phyloP scores from a whole-genome alignment of 1,140 invertebrate species.

The Nasonia giraulti region DNA sequence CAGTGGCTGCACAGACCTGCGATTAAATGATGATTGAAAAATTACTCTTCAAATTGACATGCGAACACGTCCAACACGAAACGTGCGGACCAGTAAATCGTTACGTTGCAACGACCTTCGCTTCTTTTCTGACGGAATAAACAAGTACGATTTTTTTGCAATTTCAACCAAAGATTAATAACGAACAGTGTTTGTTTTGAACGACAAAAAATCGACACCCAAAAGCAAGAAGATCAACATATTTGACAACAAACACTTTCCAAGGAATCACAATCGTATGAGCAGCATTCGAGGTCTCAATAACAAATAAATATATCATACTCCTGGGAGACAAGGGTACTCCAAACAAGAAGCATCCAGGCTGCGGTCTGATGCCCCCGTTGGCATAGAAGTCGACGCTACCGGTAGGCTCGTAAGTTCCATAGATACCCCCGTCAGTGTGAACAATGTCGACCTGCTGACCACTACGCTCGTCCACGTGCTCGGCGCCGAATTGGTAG shows the following conservation, averaged over 20 bases:
- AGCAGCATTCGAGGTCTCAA: too few relatives aligned
- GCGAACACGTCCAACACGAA: too few relatives aligned
- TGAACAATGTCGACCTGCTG: conserved; percentile 78
- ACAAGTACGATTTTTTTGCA: too few relatives aligned
- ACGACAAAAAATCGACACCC: too few relatives aligned
- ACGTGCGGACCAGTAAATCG: too few relatives aligned
- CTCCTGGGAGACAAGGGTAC: conserved; percentile 39
- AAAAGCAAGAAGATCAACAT: too few relatives aligned
- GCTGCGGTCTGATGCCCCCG: conserved; percentile 77
- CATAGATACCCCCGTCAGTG: conserved; percentile 75
- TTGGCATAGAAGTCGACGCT: conserved; percentile 83
- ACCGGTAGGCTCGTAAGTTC: conserved; percentile 68
- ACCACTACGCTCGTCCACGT: conserved; percentile 60
- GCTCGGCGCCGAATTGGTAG: conserved; percentile 66
- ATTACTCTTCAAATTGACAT: neutral
- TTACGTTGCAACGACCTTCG: too few relatives aligned
- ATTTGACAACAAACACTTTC: too few relatives aligned
- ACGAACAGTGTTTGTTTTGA: too few relatives aligned
- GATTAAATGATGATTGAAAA: neutral
- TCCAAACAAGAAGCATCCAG: conserved; percentile 76
- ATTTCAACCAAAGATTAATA: too few relatives aligned
- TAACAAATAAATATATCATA: conserved; percentile 34
- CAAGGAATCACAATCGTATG: too few relatives aligned
- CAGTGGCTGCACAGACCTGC: conserved; percentile 80
- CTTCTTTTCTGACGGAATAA: too few relatives aligned